A percentile compares a stretch with the other conserved stretches of the same genome.
phyloP scores from a whole-genome alignment of 2,797 vertebrate species.

The Leptoclinus maculatus region DNA sequence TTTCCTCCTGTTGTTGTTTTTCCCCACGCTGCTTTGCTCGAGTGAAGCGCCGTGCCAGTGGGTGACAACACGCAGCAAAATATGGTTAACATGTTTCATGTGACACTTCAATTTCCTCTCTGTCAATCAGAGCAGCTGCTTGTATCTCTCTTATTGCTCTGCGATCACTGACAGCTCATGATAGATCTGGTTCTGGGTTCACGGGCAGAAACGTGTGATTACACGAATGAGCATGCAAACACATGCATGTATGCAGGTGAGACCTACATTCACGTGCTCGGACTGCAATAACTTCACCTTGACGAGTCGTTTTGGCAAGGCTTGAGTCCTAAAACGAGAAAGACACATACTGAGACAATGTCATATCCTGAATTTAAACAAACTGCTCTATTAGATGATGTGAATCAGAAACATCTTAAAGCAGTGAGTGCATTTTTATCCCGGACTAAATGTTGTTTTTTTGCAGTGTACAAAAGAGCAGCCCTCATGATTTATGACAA shows the following conservation, averaged over 20 bases:
- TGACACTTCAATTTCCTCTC: slow-evolving; percentile 81
- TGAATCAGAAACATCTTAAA: neutral
- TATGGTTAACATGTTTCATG: slow-evolving; percentile 75
- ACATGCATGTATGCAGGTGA: slow-evolving; percentile 21
- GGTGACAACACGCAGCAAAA: slow-evolving; percentile 65
- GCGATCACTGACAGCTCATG: slow-evolving; percentile 59
- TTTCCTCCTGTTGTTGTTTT: slow-evolving; percentile 38
- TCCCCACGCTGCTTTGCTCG: slow-evolving; percentile 32
- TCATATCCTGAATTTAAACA: neutral
- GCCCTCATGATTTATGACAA: slow-evolving; percentile 30
- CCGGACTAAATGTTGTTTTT: slow-evolving; percentile 3
- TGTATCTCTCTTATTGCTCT: slow-evolving; percentile 55
- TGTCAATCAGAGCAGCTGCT: slow-evolving; percentile 74
- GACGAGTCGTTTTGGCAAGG: neutral
- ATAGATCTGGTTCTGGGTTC: slow-evolving; percentile 57
- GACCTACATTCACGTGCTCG: slow-evolving; percentile 2
- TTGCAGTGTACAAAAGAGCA: slow-evolving; percentile 18
- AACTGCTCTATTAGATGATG: neutral
- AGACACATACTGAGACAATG: neutral
- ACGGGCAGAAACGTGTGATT: slow-evolving; percentile 49
- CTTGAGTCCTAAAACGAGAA: neutral
- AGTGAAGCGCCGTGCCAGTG: slow-evolving; percentile 45
- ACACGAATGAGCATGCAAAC: slow-evolving; percentile 36
- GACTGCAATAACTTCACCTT: neutral
- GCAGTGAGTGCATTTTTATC: neutral